Evolutionary conservation across 2,113 vertebrate species (phyloP).

Genomic region (Nesoenas mayeri): DNA sequence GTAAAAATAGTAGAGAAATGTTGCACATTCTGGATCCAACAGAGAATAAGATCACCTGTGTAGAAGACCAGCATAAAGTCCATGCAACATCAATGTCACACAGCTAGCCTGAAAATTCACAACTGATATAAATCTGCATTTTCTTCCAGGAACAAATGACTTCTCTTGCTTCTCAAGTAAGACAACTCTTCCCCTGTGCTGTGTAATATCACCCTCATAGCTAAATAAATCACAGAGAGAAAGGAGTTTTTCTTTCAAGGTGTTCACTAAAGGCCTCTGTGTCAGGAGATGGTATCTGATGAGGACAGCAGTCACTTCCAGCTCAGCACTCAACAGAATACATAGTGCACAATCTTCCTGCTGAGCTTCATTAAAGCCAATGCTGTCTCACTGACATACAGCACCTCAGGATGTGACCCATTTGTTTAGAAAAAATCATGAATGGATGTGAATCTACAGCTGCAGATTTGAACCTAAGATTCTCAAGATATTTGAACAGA

Average conservation of each 20-base stretch:
- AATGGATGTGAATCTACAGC: background rate
- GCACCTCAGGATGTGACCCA: background rate
- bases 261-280: background rate
- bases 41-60: background rate
- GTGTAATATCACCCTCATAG: background rate
- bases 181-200: background rate
- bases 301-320: background rate
- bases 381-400: background rate
- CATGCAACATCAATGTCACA: background rate
- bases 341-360: background rate
- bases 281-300: background rate
- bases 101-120: background rate
- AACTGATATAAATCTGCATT: background rate
- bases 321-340: background rate
- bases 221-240: background rate
- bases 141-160: background rate
- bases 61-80: background rate
- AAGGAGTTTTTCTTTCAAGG: background rate
- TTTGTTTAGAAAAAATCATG: background rate
- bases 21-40: background rate
- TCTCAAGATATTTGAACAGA: background rate
- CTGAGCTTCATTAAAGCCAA: background rate
- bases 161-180: background rate
- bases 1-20: background rate
- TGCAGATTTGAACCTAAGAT: background rate